Evolutionary conservation across 1,140 invertebrate genomes (phyloP), one percentile per base, ranked within the genome.

Genomic region (Bombus confusus): DNA sequence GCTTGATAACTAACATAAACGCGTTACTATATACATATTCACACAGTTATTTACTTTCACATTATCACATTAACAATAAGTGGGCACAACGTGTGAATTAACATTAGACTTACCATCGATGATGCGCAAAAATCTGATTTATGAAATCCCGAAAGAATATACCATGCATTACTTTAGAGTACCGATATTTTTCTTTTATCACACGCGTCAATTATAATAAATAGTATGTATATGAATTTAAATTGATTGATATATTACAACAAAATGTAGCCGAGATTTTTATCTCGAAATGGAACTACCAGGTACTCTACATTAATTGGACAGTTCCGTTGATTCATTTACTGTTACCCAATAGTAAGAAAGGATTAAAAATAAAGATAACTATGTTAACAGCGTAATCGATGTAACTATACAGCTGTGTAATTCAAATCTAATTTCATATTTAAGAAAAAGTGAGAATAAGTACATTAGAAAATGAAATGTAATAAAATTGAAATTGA

Each of bases 11-110:
- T 80, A 57, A 59, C 57, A 71, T 85, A 31, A 57, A 62, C 77
- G 31, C 83, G 10, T 31, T 22, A 2, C 31, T 34, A 34, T 73
- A 37, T 37, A 85, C 34, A 72, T 62, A 68, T 34, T 52, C 59
- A 37, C 28, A 41, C 76, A n/a, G 59, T 81, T 85, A 85, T 85
- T 85, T 85, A 85, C 78, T 85, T 74, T 80, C 37, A 68, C 69
- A 80, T 74, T 37, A 73, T 72, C 69, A 64, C 71, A 22, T 57
- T 78, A 85, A 68, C n/a, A 68, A 57, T 34, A 37, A 81, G 59
- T 68, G 66, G 66, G 79, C 59, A 78, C 34, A 68, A 25, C 41
- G 57, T 75, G 43, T 37, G 43, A 81, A 85, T 66, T 72, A 47
- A 81, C n/a, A 74, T 34, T 34, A 81, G 28, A 62, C 84, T 62